These are phyloP conservation scores for Thyatira batis DNA, from an alignment of 2,888 invertebrate genomes.

Conservation along the genomic window DNA sequence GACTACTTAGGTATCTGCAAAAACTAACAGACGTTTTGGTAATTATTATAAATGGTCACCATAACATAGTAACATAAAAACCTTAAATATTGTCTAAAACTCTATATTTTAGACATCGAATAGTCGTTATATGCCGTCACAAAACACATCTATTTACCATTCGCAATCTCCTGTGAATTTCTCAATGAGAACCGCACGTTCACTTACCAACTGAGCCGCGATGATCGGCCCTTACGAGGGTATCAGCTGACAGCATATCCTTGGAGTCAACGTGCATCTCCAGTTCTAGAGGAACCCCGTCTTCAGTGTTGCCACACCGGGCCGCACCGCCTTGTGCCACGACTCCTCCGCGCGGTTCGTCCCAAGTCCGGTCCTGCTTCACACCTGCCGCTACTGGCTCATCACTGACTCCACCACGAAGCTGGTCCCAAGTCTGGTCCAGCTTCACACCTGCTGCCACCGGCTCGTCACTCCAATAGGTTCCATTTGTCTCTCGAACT, in stretches of 20 bases:
- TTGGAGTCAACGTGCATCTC: slow-evolving; percentile 74
- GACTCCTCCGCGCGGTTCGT: slow-evolving; percentile 26
- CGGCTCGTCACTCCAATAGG: slow-evolving; percentile 35
- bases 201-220: slow-evolving; percentile 58
- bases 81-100: too few relatives aligned
- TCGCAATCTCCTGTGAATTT: too few relatives aligned
- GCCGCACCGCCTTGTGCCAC: slow-evolving; percentile 49
- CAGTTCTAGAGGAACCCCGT: slow-evolving; percentile 59
- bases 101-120: too few relatives aligned
- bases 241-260: slow-evolving; percentile 83
- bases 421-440: slow-evolving; percentile 29
- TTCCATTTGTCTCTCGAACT: slow-evolving; percentile 52
- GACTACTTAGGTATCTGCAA: too few relatives aligned
- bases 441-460: slow-evolving; percentile 37
- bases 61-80: too few relatives aligned
- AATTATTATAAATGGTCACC: too few relatives aligned
- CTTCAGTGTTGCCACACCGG: slow-evolving; percentile 35
- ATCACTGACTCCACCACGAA: slow-evolving; percentile 31
- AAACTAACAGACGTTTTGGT: too few relatives aligned
- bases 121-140: too few relatives aligned
- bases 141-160: too few relatives aligned
- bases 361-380: slow-evolving; percentile 33
- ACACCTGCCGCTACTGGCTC: too few relatives aligned
- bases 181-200: too few relatives aligned
- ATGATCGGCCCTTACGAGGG: slow-evolving; percentile 84